These are phyloP conservation scores for Eonycteris spelaea DNA, from an alignment of 2,113 vertebrate genomes.

Conservation along the genomic window DNA sequence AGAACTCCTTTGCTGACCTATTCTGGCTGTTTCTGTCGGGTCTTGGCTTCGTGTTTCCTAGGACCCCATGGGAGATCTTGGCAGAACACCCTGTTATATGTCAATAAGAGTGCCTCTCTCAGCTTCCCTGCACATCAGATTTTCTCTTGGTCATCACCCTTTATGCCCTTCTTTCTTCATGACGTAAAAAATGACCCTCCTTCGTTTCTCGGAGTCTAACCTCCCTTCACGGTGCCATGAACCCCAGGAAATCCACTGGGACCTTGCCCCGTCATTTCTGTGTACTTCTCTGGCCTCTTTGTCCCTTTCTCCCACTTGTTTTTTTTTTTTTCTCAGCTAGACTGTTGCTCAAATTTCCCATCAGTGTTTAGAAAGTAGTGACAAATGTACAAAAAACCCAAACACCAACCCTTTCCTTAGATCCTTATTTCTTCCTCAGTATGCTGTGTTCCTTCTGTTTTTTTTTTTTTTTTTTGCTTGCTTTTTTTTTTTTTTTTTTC, in stretches of 20 bases:
- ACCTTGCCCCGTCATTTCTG: neutral
- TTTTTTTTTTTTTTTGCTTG: neutral
- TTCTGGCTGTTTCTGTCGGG: neutral
- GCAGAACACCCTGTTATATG: slow-evolving; percentile 31
- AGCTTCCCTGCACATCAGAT: neutral
- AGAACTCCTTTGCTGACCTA: neutral
- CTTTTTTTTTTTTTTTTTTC: neutral
- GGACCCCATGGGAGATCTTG: slow-evolving; percentile 32
- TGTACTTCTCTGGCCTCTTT: neutral
- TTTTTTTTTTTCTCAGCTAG: neutral
- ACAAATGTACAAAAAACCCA: neutral
- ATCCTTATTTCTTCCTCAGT: neutral
- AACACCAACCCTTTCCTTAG: neutral
- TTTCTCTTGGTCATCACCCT: neutral
- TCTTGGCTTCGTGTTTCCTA: neutral
- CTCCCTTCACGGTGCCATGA: no score
- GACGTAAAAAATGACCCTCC: neutral
- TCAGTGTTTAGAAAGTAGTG: neutral
- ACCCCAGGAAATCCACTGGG: accelerated
- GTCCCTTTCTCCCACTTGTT: neutral
- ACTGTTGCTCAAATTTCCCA: neutral
- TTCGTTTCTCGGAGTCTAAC: neutral
- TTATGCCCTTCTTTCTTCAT: neutral
- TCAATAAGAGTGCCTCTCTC: neutral
- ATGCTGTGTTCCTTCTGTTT: neutral